Evolutionary conservation across 2,797 vertebrate species (phyloP).

Genomic region (Muscicapa comitata): DNA sequence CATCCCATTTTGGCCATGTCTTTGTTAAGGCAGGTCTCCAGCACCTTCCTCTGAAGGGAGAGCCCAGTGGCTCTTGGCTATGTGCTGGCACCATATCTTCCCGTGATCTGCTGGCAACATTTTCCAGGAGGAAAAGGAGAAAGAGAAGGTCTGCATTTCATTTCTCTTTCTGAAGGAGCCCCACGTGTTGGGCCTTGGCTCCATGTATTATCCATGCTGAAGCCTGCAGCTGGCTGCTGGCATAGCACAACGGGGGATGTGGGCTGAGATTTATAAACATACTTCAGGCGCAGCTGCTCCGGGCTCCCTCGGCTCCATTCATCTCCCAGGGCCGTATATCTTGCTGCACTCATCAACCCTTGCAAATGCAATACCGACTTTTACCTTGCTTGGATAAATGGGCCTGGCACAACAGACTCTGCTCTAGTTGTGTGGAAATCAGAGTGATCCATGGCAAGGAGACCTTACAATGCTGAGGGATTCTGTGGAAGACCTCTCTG

Average conservation of each 20-base stretch:
- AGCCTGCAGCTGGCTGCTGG: slow-evolving; percentile 54
- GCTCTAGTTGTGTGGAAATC: not conserved
- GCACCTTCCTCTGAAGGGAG: not conserved
- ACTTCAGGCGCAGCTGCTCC: slow-evolving; percentile 45
- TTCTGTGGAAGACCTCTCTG: too few species aligned
- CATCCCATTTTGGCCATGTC: fast-evolving
- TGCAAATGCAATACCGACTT: not conserved
- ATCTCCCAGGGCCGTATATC: not conserved
- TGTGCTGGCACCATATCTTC: not conserved
- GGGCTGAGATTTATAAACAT: slow-evolving; percentile 43
- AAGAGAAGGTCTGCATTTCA: not conserved
- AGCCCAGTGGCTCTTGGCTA: fast-evolving
- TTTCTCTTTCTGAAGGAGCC: not conserved
- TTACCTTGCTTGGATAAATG: slow-evolving; percentile 28
- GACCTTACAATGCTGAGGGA: not conserved
- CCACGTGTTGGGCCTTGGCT: not conserved
- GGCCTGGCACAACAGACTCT: not conserved
- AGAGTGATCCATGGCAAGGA: not conserved
- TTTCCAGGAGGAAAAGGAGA: not conserved
- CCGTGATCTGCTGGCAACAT: not conserved
- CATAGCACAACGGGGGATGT: not conserved
- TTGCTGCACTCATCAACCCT: slow-evolving; percentile 7
- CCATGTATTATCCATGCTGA: not conserved
- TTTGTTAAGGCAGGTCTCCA: not conserved
- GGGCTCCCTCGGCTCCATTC: slow-evolving; percentile 9